phyloP scores from a whole-genome alignment of 2,888 invertebrate genomes.

The Heliothis peltigera region DNA sequence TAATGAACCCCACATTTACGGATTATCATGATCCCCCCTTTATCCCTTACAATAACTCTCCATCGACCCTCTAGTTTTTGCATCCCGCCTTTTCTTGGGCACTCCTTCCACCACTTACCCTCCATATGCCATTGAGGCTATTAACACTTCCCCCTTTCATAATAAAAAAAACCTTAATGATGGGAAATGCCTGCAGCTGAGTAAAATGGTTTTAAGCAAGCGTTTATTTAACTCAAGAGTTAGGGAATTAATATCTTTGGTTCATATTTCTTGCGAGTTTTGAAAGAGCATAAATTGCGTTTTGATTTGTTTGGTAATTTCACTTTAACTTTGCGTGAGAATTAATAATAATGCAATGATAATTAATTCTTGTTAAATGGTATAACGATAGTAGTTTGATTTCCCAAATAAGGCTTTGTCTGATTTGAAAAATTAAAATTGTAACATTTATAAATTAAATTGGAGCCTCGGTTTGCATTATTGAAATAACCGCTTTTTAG shows the following conservation, averaged over 20 bases:
- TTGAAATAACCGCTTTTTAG: too few species aligned
- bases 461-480: too few species aligned
- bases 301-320: neutral
- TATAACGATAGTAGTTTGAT: too few species aligned
- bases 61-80: constrained; percentile 42
- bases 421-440: too few species aligned
- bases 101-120: constrained; percentile 41
- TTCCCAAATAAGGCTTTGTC: too few species aligned
- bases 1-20: constrained; percentile 4
- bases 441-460: too few species aligned
- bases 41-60: constrained; percentile 24
- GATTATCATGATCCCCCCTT: constrained; percentile 33
- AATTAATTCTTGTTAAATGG: neutral
- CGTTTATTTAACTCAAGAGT: constrained; percentile 33
- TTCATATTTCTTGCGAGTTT: constrained; percentile 12
- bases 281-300: neutral
- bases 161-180: constrained; percentile 56
- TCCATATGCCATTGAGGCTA: constrained; percentile 45
- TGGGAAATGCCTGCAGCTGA: constrained; percentile 46
- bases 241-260: constrained; percentile 18
- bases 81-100: constrained; percentile 34
- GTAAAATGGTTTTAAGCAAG: constrained; percentile 40
- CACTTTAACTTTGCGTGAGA: neutral
- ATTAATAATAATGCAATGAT: neutral
- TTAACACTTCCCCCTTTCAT: constrained; percentile 44